Conservation (phyloP, 2,888 invertebrate genomes). For the Spicauda simplicius region DNA sequence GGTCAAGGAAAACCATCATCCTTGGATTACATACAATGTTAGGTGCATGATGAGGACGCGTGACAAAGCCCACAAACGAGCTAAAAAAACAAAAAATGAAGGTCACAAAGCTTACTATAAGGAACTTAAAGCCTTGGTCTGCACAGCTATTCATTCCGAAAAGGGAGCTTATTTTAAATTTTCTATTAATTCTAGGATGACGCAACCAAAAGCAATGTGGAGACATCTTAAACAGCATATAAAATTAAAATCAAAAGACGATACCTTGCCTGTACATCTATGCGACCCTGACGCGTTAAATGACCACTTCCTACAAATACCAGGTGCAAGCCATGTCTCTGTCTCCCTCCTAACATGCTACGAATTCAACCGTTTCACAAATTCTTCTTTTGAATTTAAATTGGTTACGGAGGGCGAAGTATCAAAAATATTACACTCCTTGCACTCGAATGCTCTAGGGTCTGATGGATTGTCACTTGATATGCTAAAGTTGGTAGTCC, state of each 20-base stretch:
- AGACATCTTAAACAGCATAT: neutral
- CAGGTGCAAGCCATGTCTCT: neutral
- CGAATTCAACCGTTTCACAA: constrained; percentile 1
- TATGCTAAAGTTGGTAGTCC: neutral
- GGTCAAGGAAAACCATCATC: neutral
- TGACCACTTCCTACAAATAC: neutral
- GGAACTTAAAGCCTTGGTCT: neutral
- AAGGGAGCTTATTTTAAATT: neutral
- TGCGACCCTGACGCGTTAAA: neutral
- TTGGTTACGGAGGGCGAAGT: neutral
- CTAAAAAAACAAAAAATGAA: neutral
- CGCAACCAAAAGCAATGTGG: constrained; percentile 4
- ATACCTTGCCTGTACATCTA: neutral
- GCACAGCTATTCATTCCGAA: neutral
- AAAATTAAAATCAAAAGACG: no score
- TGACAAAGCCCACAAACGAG: neutral
- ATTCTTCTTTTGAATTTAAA: neutral
- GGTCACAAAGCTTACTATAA: neutral
- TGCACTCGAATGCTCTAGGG: neutral
- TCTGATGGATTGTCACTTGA: neutral
- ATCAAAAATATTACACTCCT: no score
- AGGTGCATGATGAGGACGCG: neutral
- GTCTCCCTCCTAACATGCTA: neutral
- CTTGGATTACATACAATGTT: neutral
- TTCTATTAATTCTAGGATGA: neutral